Conservation (phyloP, 2,797 vertebrate species). For the Cynopterus sphinx region DNA sequence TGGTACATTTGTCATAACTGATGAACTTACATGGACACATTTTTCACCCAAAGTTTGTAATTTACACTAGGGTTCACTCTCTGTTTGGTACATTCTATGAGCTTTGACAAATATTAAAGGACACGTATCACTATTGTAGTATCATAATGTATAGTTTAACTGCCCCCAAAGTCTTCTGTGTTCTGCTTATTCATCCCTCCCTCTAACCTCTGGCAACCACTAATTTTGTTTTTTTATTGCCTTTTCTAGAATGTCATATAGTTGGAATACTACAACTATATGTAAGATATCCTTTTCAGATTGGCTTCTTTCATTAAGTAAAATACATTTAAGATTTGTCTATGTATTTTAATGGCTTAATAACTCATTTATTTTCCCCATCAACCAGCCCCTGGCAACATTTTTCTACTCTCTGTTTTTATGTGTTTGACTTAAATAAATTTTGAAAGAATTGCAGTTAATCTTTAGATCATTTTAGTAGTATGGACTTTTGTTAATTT, state of each 20-base stretch:
- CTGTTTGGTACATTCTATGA: neutral
- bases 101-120: neutral
- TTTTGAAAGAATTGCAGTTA: neutral
- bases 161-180: neutral
- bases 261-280: neutral
- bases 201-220: neutral
- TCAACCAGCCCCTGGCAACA: neutral
- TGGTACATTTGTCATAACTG: neutral
- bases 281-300: neutral
- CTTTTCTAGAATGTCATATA: neutral
- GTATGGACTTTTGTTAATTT: neutral
- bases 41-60: neutral
- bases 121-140: neutral
- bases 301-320: neutral
- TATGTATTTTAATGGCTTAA: neutral
- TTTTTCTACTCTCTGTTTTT: neutral
- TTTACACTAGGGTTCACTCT: neutral
- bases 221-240: neutral
- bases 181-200: neutral
- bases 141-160: neutral
- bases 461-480: neutral
- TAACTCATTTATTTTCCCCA: neutral
- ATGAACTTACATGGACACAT: neutral
- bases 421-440: neutral
- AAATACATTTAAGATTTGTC: neutral